Percentiles rank a stretch among this genome's conserved stretches.
Conservation (phyloP, 2,113 vertebrate species). For the Micronycteris hirsuta region DNA sequence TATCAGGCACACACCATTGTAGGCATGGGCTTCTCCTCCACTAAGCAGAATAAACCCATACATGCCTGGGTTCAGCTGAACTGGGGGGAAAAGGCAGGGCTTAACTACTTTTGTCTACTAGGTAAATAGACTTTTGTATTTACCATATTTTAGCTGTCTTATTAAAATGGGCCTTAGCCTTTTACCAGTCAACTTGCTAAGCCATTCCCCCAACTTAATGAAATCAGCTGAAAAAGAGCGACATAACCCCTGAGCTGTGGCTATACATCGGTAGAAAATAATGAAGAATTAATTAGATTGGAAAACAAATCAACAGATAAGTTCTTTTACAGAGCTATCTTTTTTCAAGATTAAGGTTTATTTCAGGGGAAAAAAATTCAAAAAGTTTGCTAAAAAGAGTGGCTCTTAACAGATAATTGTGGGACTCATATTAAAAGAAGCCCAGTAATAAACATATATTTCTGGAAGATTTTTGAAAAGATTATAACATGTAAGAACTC, state of each 20-base stretch:
- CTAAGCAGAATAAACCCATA: neutral
- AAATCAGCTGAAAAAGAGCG: neutral
- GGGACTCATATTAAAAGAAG: slow-evolving; percentile 16
- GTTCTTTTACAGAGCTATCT: neutral
- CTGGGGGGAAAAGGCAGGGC: neutral
- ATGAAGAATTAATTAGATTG: neutral
- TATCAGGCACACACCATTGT: neutral
- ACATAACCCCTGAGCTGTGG: neutral
- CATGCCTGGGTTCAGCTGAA: neutral
- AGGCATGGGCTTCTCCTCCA: neutral
- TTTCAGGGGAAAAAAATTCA: neutral
- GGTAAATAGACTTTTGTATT: neutral
- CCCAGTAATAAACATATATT: neutral
- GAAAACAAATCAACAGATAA: neutral
- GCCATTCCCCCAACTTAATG: neutral
- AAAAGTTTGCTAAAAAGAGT: neutral
- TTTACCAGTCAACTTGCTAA: neutral
- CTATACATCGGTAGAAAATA: neutral
- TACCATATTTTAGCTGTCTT: neutral
- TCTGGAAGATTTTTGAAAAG: neutral
- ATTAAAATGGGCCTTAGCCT: neutral
- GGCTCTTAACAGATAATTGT: neutral
- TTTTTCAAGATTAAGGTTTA: slow-evolving; percentile 4
- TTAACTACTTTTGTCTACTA: neutral
- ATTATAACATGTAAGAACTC: neutral